Evolutionary conservation across 2,113 vertebrate species (phyloP).

Genomic region (Plecotus auritus): DNA sequence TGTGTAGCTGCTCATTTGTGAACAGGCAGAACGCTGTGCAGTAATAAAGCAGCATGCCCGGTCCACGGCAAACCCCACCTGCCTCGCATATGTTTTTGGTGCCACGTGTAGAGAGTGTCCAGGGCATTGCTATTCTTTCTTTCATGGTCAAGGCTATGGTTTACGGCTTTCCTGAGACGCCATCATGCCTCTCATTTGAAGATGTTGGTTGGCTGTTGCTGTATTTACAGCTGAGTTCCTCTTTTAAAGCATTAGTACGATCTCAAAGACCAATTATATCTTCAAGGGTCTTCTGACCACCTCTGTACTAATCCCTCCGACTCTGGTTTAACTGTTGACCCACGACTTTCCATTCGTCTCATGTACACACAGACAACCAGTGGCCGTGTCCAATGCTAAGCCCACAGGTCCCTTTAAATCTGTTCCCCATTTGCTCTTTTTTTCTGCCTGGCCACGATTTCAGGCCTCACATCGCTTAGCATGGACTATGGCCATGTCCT

Average conservation of each 20-base stretch:
- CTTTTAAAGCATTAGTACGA: not conserved
- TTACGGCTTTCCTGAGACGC: not conserved
- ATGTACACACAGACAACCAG: fast-evolving
- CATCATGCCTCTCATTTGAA: not conserved
- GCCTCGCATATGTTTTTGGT: not conserved
- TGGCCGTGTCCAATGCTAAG: not conserved
- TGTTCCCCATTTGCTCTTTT: not conserved
- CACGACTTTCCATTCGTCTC: fast-evolving
- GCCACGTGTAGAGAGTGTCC: not conserved
- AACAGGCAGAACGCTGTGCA: not conserved
- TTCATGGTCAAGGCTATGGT: not conserved
- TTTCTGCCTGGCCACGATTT: not conserved
- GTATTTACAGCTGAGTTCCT: not conserved
- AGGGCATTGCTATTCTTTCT: not conserved
- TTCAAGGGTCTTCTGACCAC: not conserved
- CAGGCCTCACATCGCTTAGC: not conserved
- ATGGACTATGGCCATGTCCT: not conserved
- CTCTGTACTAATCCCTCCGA: not conserved
- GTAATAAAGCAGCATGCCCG: not conserved
- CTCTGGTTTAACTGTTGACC: not conserved
- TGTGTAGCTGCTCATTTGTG: not conserved
- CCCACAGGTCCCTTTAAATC: not conserved
- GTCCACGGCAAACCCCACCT: not conserved
- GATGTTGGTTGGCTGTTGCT: not conserved
- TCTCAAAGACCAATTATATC: not conserved